Base-by-base conservation (phyloP, 2,888 invertebrate species). In the Macaria notata region DNA sequence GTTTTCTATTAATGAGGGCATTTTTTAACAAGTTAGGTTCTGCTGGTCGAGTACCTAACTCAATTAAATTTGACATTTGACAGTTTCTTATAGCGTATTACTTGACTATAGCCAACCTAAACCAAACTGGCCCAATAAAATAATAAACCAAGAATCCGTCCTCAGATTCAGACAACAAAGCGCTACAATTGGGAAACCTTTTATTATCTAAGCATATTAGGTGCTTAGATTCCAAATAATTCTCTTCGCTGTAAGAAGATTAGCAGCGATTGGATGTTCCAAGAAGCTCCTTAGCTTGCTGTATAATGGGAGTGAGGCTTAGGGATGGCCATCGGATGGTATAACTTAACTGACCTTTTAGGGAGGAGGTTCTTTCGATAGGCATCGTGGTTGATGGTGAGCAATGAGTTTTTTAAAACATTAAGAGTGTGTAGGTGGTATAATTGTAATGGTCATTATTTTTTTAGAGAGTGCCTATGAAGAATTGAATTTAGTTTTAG, bases 221-320 rank as follows among this genome's bases (percentile, higher is more conserved):
- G 75, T 83, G 80, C 82, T 84, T 81, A 79, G 81, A 83, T 74
- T 79, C 81, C 80, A 84, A 88, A 90, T 89, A 87, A 89, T 88
- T 76, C 76, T 81, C 76, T 81, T 75, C 79, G 74, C 79, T 76
- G 79, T 89, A 88, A 90, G 90, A 85, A 88, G 90, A 89, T 91
- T 90, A 91, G 83, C 78, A 86, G 79, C 83, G 89, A 91, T 89
- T 91, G 89, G 87, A 88, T 84, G 85, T 88, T 84, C 84, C 75
- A 69, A 83, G 84, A 84, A 87, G 84, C 83, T 81, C 78, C 77
- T 75, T 72, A 74, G 75, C 78, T 76, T 79, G 77, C 72, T 72
- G 78, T 73, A 82, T 84, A 85, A 84, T 85, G 68, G 76, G 72
- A 73, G 62, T 66, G 65, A 69, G 76, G 81, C 81, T 84, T 83